Conservation (phyloP, 2,797 vertebrate genomes). For the Scolopax bukidnonensis region DNA sequence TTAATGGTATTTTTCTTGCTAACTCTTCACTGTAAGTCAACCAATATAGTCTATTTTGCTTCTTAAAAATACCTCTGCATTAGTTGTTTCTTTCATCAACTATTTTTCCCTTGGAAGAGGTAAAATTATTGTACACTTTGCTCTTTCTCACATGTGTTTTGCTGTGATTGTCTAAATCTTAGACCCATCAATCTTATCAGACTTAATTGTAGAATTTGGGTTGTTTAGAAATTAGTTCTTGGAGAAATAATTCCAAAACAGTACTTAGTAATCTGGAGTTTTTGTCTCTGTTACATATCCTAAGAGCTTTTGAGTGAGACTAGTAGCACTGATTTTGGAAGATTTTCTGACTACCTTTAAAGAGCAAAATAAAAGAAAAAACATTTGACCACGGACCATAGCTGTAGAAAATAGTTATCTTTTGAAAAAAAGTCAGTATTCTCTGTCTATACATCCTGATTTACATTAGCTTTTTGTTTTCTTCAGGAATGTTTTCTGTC, state of each 20-base stretch:
- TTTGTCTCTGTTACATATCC: not conserved
- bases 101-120: not conserved
- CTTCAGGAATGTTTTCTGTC: not conserved
- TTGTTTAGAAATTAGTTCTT: not conserved
- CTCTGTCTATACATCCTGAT: not conserved
- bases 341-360: not conserved
- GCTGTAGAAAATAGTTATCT: not conserved
- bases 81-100: not conserved
- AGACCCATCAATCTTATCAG: not conserved
- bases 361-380: not conserved
- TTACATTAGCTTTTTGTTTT: not conserved
- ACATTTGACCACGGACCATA: not conserved
- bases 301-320: not conserved
- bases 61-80: not conserved
- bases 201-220: not conserved
- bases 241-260: not conserved
- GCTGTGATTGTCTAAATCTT: not conserved
- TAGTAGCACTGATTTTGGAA: not conserved
- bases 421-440: not conserved
- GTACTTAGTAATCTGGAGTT: not conserved
- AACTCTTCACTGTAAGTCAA: not conserved
- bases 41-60: not conserved
- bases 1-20: not conserved
- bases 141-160: not conserved
- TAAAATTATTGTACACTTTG: not conserved